Percentiles rank a stretch among this genome's conserved stretches.
Evolutionary conservation across 2,888 invertebrate genomes (phyloP).

Genomic region (Drosophila anomelani): DNA sequence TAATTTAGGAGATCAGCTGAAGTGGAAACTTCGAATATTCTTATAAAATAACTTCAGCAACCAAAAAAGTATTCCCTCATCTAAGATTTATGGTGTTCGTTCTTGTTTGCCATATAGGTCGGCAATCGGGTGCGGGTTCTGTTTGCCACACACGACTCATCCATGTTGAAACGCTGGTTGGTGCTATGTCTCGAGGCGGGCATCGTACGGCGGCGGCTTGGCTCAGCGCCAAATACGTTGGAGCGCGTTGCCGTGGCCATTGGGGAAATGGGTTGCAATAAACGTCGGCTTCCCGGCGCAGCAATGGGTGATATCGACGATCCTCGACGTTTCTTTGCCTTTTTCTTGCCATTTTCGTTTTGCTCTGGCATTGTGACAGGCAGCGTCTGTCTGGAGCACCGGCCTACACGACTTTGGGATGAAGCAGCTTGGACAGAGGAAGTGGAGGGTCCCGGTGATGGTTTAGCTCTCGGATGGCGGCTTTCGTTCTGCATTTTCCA

Average conservation of each 20-base stretch:
- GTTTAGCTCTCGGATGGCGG: not conserved
- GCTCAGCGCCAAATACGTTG: not conserved
- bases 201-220: constrained; percentile 3
- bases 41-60: not conserved
- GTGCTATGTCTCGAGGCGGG: not conserved
- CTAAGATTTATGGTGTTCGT: not conserved
- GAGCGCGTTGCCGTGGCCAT: not conserved
- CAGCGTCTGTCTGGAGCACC: not conserved
- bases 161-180: not conserved
- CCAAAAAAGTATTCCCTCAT: not conserved
- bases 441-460: not conserved
- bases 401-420: no score
- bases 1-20: not conserved
- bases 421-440: not conserved
- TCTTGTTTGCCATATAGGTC: not conserved
- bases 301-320: not conserved
- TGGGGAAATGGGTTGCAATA: not conserved
- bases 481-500: not conserved
- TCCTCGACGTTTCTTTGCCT: not conserved
- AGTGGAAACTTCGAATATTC: not conserved
- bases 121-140: constrained; percentile 19
- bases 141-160: constrained; percentile 18
- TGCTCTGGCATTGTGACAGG: not conserved
- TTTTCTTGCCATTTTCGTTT: not conserved
- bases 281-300: no score